Conservation (phyloP, 2,113 vertebrate genomes). For the Nestor notabilis region DNA sequence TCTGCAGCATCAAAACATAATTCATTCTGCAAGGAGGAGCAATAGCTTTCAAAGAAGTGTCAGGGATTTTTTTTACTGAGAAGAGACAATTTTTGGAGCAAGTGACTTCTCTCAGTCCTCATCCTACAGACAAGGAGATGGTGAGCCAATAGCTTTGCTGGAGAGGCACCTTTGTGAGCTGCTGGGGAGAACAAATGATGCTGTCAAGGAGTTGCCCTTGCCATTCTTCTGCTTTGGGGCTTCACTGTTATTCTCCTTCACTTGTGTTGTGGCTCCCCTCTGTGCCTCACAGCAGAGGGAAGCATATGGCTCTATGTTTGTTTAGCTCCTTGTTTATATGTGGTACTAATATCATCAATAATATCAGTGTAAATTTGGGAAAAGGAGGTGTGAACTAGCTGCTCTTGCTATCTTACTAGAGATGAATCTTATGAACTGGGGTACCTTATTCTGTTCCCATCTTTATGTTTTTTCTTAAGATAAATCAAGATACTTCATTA, state of each 20-base stretch:
- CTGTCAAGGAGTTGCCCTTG: background rate
- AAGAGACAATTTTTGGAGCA: background rate
- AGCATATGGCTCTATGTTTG: background rate
- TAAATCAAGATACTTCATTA: background rate
- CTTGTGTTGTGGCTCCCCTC: background rate
- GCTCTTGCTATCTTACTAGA: background rate
- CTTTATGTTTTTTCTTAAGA: background rate
- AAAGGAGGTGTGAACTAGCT: background rate
- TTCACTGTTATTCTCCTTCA: background rate
- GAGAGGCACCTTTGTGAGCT: background rate
- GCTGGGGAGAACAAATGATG: background rate
- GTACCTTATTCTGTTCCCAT: background rate
- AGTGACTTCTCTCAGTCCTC: background rate
- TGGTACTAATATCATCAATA: background rate
- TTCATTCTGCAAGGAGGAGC: background rate
- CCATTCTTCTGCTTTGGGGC: background rate
- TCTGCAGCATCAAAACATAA: background rate
- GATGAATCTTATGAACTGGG: fast-evolving
- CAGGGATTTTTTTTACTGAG: fast-evolving
- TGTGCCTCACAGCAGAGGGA: background rate
- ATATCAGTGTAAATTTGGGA: background rate
- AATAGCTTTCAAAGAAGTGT: background rate
- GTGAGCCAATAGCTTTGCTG: background rate
- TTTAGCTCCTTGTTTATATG: background rate
- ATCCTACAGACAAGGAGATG: background rate